Evolutionary conservation across 2,113 vertebrate species (phyloP).

Genomic region (Nesoenas mayeri): DNA sequence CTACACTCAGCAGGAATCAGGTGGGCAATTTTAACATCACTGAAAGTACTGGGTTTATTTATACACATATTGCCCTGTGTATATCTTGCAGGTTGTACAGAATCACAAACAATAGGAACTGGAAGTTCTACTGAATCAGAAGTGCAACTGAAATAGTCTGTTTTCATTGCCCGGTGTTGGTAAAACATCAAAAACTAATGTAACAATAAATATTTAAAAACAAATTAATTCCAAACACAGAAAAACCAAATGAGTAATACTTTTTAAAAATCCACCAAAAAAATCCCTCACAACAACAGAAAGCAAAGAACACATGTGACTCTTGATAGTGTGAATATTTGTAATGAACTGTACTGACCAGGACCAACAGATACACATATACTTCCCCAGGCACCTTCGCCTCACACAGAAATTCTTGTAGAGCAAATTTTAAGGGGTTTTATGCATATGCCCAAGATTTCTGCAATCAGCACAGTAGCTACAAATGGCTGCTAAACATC

Average conservation of each 20-base stretch:
- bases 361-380: neutral
- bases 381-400: neutral
- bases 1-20: neutral
- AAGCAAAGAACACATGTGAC: neutral
- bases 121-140: conserved; percentile 7
- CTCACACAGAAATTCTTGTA: neutral
- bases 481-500: neutral
- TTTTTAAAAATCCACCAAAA: neutral
- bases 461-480: neutral
- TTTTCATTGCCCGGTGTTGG: neutral
- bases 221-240: neutral
- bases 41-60: neutral
- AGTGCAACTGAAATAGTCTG: neutral
- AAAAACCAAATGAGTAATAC: neutral
- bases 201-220: neutral
- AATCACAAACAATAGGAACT: neutral
- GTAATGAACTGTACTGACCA: neutral
- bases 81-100: neutral
- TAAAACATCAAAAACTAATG: conserved; percentile 9
- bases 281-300: neutral
- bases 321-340: neutral
- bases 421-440: neutral
- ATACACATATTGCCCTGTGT: neutral
- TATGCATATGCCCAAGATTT: neutral
- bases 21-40: neutral